Base-by-base conservation (phyloP, 2,888 invertebrate genomes). In the Hypselothyrea guttata region DNA sequence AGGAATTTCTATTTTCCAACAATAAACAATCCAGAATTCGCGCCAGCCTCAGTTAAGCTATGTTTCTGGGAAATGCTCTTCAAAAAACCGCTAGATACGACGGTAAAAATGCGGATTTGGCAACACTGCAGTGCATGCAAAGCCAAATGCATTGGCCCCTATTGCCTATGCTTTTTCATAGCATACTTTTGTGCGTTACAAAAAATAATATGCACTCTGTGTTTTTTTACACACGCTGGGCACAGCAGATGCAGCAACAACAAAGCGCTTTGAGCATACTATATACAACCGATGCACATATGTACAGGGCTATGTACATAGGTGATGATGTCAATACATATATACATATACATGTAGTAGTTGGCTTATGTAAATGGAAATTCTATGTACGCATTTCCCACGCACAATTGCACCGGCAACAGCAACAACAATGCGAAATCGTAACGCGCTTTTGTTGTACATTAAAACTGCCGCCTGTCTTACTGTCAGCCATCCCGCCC, bases 361-460 rank as follows among this genome's bases (percentile, higher is more conserved):
- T 55, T 58, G 73, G 58, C 13, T 44, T 70, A 72, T 82, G 54
- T 74, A 75, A 55, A 70, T 52, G 66, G 34, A 22, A 12, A 9
- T 48, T 70, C 70, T 70, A 76, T 77, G 69, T 81, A 76, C 61
- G 38, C 64, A 66, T 51, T 70, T 57, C 71, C 59, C 77, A 75
- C 82, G 63, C 74, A 79, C 77, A 65, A 71, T 69, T 65, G 42
- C 68, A 71, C 28, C 57, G 59, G 11, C 45, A 45, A 48, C 66
- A 72, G 56, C 61, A 71, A 51, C 53, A 66, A 55, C 53, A 68
- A 63, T 59, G 65, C 22, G 53, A 54, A 61, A 74, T 65, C 63
- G 75, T 66, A 71, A 62, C 67, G 70, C 75, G 61, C 73, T 72
- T 79, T 83, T 83, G 84, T 84, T 81, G 75, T 81, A 81, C 81